phyloP scores from a whole-genome alignment of 2,113 vertebrate species.

The Chunga burmeisteri region DNA sequence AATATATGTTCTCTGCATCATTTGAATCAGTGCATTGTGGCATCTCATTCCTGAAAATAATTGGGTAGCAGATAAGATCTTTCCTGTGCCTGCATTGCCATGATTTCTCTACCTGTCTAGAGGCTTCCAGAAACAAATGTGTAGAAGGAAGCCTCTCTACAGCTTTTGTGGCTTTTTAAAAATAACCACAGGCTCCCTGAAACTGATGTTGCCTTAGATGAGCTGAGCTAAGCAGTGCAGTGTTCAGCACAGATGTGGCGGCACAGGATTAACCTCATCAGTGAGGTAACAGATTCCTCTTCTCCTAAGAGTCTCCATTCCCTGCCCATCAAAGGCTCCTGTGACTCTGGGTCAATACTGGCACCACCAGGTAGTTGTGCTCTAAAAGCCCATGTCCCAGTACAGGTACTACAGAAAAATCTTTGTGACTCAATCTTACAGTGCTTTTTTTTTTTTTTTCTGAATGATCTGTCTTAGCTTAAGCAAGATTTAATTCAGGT shows the following conservation, averaged over 20 bases:
- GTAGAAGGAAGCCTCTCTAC: background rate
- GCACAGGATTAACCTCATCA: background rate
- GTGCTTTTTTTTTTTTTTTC: background rate
- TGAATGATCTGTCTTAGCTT: background rate
- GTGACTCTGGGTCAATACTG: background rate
- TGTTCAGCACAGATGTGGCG: background rate
- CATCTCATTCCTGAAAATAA: background rate
- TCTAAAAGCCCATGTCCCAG: background rate
- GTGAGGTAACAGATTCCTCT: background rate
- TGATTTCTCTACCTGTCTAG: conserved; percentile 2
- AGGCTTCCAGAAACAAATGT: background rate
- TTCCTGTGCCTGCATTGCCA: background rate
- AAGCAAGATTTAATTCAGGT: background rate
- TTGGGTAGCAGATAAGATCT: background rate
- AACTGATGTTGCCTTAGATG: background rate
- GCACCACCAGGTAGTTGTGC: background rate
- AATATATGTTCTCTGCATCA: background rate
- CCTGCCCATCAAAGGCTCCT: background rate
- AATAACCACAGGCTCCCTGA: background rate
- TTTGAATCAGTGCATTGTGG: background rate
- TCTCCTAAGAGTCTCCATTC: background rate
- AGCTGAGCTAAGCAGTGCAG: background rate
- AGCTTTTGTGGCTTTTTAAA: conserved; percentile 7
- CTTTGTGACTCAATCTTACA: background rate
- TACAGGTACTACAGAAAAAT: background rate